Conservation (phyloP, 2,797 vertebrate species). For the Taenioides sp. region DNA sequence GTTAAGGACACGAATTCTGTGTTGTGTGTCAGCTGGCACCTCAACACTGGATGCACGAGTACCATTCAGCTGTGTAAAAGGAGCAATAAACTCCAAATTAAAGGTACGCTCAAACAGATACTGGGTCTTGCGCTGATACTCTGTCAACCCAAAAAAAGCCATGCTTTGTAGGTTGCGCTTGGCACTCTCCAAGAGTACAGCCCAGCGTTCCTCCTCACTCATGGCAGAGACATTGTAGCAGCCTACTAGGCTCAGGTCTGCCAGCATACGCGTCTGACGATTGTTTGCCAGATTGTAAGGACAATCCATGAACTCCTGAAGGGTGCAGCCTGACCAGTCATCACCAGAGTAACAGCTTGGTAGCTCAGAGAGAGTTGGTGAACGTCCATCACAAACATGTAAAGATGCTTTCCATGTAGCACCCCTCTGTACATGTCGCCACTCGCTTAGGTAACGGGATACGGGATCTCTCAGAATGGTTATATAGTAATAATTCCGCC, state of each 20-base stretch:
- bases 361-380: slow-evolving; percentile 89
- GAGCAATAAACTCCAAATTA: slow-evolving; percentile 92
- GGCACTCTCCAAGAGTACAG: slow-evolving; percentile 90
- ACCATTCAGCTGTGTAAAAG: slow-evolving; percentile 95
- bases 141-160: slow-evolving; percentile 96
- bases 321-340: slow-evolving; percentile 94
- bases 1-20: slow-evolving; percentile 88
- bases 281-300: slow-evolving; percentile 96
- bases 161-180: slow-evolving; percentile 92
- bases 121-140: slow-evolving; percentile 97
- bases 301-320: slow-evolving; percentile 96
- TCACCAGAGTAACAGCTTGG: slow-evolving; percentile 94
- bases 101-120: slow-evolving; percentile 97
- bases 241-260: slow-evolving; percentile 94
- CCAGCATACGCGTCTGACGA: slow-evolving; percentile 96
- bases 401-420: slow-evolving; percentile 96
- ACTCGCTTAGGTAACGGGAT: slow-evolving; percentile 94
- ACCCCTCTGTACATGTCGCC: slow-evolving; percentile 95
- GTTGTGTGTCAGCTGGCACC: slow-evolving; percentile 84
- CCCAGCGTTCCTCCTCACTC: slow-evolving; percentile 89
- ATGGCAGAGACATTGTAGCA: slow-evolving; percentile 95
- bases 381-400: slow-evolving; percentile 91
- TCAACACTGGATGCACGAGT: slow-evolving; percentile 91
- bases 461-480: slow-evolving; percentile 95
- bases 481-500: slow-evolving; percentile 95